These are phyloP conservation scores for Reinhardtius hippoglossoides DNA, from an alignment of 2,113 vertebrate genomes.

Conservation along the genomic window DNA sequence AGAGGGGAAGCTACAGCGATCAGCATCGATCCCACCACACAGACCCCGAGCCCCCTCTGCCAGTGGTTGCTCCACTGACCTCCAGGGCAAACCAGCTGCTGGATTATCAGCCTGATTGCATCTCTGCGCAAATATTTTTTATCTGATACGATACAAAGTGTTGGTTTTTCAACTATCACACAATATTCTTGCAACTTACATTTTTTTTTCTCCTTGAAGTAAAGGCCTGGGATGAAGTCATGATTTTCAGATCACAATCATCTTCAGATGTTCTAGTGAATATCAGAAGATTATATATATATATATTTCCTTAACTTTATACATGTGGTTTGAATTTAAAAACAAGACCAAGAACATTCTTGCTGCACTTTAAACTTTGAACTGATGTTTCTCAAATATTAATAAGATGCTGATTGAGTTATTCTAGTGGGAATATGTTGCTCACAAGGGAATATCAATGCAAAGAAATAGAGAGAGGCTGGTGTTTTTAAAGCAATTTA, in stretches of 20 bases:
- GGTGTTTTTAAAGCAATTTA: conserved; percentile 49
- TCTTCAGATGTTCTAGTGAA: conserved; percentile 13
- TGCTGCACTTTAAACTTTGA: conserved; percentile 8
- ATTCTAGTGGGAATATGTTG: conserved; percentile 39
- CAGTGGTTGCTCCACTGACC: conserved; percentile 60
- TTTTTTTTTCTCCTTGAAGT: conserved; percentile 18
- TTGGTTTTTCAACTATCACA: conserved; percentile 35
- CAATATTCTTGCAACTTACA: conserved; percentile 36
- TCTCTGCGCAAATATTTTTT: conserved; percentile 62
- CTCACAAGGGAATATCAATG: conserved; percentile 49
- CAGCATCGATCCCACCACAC: conserved; percentile 73
- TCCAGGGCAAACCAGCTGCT: conserved; percentile 53
- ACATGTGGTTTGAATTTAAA: conserved; percentile 7
- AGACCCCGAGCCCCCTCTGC: conserved; percentile 60
- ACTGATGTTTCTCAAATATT: conserved; percentile 14
- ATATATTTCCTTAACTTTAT: conserved; percentile 9
- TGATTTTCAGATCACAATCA: background rate
- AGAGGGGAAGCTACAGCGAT: conserved; percentile 79
- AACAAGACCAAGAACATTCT: background rate
- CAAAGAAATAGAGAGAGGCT: conserved; percentile 21
- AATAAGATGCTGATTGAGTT: conserved; percentile 40
- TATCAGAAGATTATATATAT: conserved; percentile 24
- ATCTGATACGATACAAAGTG: conserved; percentile 58
- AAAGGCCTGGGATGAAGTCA: conserved; percentile 16
- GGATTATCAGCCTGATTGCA: conserved; percentile 74